phyloP scores from a whole-genome alignment of 2,888 invertebrate species.

The Meloe dianella region DNA sequence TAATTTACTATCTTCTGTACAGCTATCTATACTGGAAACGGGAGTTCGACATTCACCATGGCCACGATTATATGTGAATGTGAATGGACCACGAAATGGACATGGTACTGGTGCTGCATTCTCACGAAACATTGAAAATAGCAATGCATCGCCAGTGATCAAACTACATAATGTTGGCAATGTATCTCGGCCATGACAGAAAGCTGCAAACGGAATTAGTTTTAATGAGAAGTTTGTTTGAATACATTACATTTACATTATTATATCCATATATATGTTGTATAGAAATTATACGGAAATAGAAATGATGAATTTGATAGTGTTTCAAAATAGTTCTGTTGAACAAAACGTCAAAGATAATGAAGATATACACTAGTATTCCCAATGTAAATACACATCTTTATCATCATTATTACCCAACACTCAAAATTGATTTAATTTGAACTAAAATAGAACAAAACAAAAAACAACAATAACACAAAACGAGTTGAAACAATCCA shows the following conservation, averaged over 20 bases:
- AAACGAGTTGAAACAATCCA: background rate
- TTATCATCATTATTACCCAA: background rate
- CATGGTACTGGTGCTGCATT: conserved; percentile 88
- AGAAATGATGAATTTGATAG: conserved; percentile 2
- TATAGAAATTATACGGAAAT: conserved; percentile 6
- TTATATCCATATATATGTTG: background rate
- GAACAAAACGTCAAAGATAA: background rate
- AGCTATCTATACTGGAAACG: conserved; percentile 90
- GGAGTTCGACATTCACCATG: conserved; percentile 90
- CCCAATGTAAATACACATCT: background rate
- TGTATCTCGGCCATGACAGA: conserved; percentile 75
- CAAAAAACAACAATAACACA: background rate
- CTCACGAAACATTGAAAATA: conserved; percentile 89
- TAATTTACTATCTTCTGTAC: conserved; percentile 89
- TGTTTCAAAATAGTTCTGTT: background rate
- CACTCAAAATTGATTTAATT: background rate
- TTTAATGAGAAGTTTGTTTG: conserved; percentile 10
- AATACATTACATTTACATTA: background rate
- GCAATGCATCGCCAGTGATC: conserved; percentile 86
- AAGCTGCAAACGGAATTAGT: conserved; percentile 65
- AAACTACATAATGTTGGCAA: conserved; percentile 82
- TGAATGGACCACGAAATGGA: conserved; percentile 87
- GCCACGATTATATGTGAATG: conserved; percentile 91
- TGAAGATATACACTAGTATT: conserved; percentile 1
- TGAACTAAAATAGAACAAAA: background rate